These are phyloP conservation scores for Odocoileus virginianus DNA, from an alignment of 2,113 vertebrate genomes.

Conservation along the genomic window DNA sequence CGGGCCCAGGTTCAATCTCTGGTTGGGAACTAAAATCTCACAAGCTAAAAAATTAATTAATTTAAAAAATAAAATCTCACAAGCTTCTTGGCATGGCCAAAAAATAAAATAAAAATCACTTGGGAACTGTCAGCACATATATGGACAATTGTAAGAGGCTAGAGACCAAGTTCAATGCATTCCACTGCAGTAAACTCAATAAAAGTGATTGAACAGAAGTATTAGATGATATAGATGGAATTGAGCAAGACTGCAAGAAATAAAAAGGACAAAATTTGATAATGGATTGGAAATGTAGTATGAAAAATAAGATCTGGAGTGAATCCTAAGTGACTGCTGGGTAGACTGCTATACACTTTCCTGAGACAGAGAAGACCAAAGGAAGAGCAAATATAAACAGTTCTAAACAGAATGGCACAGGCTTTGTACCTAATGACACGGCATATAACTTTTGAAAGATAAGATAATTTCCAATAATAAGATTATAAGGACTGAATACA, in stretches of 20 bases:
- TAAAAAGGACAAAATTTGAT: background rate
- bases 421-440: background rate
- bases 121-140: background rate
- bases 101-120: background rate
- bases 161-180: background rate
- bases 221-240: background rate
- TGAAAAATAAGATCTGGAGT: background rate
- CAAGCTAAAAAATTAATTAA: background rate
- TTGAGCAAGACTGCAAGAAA: background rate
- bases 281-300: background rate
- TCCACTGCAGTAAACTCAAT: background rate
- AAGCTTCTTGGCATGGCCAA: background rate
- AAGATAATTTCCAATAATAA: background rate
- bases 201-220: background rate
- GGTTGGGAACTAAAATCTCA: background rate
- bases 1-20: background rate
- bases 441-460: background rate
- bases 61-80: background rate
- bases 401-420: background rate
- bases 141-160: background rate
- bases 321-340: background rate
- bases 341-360: background rate
- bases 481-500: background rate
- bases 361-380: background rate
- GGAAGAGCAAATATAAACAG: background rate